Evolutionary conservation across 35 echinoderm and acorn worm species (phyloP).

Genomic region (Apostichopus japonicus): DNA sequence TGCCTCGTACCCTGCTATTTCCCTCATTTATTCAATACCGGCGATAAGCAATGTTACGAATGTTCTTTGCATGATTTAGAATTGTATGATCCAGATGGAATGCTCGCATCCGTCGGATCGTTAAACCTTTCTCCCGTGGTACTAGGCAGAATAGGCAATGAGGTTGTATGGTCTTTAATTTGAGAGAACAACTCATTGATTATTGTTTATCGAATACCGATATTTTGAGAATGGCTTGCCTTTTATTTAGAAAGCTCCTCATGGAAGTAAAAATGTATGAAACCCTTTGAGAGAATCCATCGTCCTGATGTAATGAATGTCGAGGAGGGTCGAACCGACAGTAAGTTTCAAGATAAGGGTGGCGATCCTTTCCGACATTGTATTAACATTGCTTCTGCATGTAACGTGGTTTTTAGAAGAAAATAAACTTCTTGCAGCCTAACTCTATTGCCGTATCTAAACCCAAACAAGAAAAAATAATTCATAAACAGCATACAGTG

Average conservation of each 20-base stretch:
- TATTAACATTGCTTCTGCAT: constrained; percentile 76
- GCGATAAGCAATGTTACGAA: constrained; percentile 64
- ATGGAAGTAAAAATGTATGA: too few relatives aligned
- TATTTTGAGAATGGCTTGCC: constrained; percentile 6
- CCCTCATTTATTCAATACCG: constrained; percentile 49
- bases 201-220: constrained; percentile 66
- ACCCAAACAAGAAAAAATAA: background rate
- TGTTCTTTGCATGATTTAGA: constrained; percentile 46
- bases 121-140: constrained; percentile 58
- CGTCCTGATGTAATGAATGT: too few relatives aligned
- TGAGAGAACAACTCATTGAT: constrained; percentile 58
- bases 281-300: too few relatives aligned
- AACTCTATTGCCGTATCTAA: constrained; percentile 58
- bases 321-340: too few relatives aligned
- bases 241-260: background rate
- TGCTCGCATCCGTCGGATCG: constrained; percentile 15
- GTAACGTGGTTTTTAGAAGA: constrained; percentile 54
- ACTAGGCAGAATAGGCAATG: constrained; percentile 51
- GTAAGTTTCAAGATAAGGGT: background rate
- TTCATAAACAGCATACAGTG: constrained; percentile 56
- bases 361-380: constrained; percentile 63
- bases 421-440: constrained; percentile 56
- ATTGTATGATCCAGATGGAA: constrained; percentile 64
- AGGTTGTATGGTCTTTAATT: constrained; percentile 13
- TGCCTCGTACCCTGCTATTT: constrained; percentile 3